These are phyloP conservation scores for Scleropages formosus DNA, from an alignment of 2,797 vertebrate genomes.

Conservation along the genomic window DNA sequence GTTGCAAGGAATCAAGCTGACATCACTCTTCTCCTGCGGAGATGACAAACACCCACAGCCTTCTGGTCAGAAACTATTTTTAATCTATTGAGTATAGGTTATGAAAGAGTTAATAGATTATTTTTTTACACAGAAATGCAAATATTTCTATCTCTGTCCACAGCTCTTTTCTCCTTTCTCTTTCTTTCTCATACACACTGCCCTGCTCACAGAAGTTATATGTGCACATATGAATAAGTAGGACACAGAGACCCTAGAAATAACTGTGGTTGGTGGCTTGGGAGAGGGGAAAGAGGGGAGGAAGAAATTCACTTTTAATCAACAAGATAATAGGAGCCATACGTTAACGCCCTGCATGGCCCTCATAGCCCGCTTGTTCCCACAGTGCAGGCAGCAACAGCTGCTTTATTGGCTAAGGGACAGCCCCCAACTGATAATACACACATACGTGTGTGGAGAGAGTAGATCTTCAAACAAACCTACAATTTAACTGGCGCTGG, in stretches of 20 bases:
- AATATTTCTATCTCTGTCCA: constrained; percentile 42
- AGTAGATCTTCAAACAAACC: constrained; percentile 53
- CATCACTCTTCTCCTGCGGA: constrained; percentile 49
- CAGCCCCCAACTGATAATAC: constrained; percentile 47
- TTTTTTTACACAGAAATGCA: constrained; percentile 30
- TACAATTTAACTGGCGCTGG: constrained; percentile 53
- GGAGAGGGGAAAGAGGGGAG: constrained; percentile 45
- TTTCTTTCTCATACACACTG: constrained; percentile 66
- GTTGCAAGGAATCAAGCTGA: constrained; percentile 27
- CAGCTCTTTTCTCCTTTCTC: constrained; percentile 43
- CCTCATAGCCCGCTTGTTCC: constrained; percentile 55
- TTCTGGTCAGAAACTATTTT: constrained; percentile 55
- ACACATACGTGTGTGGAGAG: constrained; percentile 39
- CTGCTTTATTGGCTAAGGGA: constrained; percentile 43
- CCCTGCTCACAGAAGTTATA: constrained; percentile 71
- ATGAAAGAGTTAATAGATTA: constrained; percentile 40
- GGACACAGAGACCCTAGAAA: constrained; percentile 68
- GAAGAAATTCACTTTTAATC: constrained; percentile 79
- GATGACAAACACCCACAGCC: constrained; percentile 51
- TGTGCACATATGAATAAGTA: constrained; percentile 63
- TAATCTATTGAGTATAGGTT: constrained; percentile 45
- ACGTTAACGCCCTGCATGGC: constrained; percentile 46
- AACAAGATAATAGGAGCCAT: constrained; percentile 77
- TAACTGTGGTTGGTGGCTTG: constrained; percentile 78
- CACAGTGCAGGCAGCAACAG: constrained; percentile 39